Percentiles rank a stretch among this genome's conserved stretches.
Evolutionary conservation across 2,888 invertebrate genomes (phyloP).

Genomic region (Hymenopus coronatus): DNA sequence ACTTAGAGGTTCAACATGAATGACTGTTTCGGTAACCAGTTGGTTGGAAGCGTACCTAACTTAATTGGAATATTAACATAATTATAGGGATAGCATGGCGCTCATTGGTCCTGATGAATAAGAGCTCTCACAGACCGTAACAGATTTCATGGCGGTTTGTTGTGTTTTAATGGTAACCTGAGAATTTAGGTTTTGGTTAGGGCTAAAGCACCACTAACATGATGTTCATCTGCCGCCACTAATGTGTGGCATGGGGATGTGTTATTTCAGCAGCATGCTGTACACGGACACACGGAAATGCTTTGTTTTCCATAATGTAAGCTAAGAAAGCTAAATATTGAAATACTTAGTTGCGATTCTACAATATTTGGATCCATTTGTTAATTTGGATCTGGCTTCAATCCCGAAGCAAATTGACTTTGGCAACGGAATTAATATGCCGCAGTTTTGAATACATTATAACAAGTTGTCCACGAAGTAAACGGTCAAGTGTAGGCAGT

Average conservation of each 20-base stretch:
- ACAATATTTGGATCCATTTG: not conserved
- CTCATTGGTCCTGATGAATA: not conserved
- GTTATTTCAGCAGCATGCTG: not conserved
- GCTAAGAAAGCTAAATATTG: not conserved
- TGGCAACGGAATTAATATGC: too few species aligned
- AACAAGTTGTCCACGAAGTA: too few species aligned
- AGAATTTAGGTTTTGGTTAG: not conserved
- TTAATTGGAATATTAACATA: not conserved
- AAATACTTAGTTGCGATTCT: not conserved
- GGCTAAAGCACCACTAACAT: not conserved
- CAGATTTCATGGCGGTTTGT: not conserved
- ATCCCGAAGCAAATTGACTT: too few species aligned
- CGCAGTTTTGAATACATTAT: too few species aligned
- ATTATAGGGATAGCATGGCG: not conserved
- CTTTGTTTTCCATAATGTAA: not conserved
- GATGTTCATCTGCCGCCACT: not conserved
- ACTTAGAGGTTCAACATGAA: not conserved
- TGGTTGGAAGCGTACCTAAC: not conserved
- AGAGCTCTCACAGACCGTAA: not conserved
- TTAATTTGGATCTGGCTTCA: not conserved
- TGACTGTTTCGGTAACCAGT: not conserved
- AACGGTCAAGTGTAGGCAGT: too few species aligned
- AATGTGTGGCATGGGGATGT: not conserved
- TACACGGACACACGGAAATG: not conserved
- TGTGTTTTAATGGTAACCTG: not conserved